Conservation (phyloP, 1,140 invertebrate genomes). For the Drosophila ananassae region DNA sequence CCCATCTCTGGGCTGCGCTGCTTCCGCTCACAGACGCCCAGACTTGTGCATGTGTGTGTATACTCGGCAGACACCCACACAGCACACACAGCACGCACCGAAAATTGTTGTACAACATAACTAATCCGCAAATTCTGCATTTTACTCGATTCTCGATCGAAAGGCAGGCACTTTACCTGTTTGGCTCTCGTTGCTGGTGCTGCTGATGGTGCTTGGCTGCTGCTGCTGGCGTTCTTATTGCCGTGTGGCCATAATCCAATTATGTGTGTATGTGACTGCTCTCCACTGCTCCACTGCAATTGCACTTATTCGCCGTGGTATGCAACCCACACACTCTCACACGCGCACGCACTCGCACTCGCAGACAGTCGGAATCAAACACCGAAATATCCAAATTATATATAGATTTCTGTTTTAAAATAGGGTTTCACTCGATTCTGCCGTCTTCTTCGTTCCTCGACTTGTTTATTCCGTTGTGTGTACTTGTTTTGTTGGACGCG, state of each 20-base stretch:
- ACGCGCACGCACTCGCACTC: constrained; percentile 35
- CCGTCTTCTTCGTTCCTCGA: not conserved
- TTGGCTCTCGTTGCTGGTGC: constrained; percentile 38
- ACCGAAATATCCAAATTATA: constrained; percentile 41
- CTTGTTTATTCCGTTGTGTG: constrained; percentile 49
- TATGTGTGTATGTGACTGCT: constrained; percentile 58
- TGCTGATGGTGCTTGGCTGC: not conserved
- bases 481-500: constrained; percentile 57
- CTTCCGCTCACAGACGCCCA: constrained; percentile 24
- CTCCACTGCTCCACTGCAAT: constrained; percentile 43
- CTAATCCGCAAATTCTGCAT: constrained; percentile 23
- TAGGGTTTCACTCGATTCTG: constrained; percentile 60
- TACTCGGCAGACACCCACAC: not conserved
- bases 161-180: constrained; percentile 48
- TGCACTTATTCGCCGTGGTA: constrained; percentile 55
- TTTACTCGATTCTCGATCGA: constrained; percentile 22
- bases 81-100: constrained; percentile 41
- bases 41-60: not conserved
- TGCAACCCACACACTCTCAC: constrained; percentile 43
- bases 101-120: constrained; percentile 44
- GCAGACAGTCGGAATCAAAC: not conserved
- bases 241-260: constrained; percentile 68
- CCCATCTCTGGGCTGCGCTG: constrained; percentile 37
- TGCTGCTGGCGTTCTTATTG: constrained; percentile 33
- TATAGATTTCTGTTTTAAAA: constrained; percentile 43